Evolutionary conservation across 2,113 vertebrate genomes (phyloP).

Genomic region (Emydocephalus ijimae): DNA sequence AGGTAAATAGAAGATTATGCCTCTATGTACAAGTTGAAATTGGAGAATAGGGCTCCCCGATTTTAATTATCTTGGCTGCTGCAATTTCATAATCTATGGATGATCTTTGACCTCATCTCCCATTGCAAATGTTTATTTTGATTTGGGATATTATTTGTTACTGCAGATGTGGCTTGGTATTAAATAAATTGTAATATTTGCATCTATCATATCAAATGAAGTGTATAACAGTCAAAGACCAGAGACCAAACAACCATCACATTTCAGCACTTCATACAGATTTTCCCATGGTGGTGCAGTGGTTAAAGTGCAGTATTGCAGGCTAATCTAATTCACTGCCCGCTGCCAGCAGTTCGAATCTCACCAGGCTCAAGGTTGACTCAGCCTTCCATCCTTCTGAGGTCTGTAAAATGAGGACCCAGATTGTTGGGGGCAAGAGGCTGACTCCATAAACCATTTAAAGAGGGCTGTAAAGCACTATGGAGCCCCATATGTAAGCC

Average conservation of each 20-base stretch:
- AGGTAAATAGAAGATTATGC: slow-evolving; percentile 54
- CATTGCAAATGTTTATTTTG: slow-evolving; percentile 10
- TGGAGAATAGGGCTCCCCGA: not conserved
- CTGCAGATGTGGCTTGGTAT: not conserved
- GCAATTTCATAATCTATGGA: slow-evolving; percentile 18
- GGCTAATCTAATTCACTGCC: too few species aligned
- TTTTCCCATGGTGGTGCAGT: too few species aligned
- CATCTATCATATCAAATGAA: not conserved
- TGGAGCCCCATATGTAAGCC: too few species aligned
- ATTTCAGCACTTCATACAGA: too few species aligned
- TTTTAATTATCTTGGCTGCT: slow-evolving; percentile 37
- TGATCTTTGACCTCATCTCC: slow-evolving; percentile 30
- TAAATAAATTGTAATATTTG: not conserved
- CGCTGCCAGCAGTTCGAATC: too few species aligned
- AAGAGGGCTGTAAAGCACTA: too few species aligned
- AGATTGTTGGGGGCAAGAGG: too few species aligned
- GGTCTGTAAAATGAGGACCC: too few species aligned
- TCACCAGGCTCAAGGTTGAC: too few species aligned
- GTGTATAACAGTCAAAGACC: not conserved
- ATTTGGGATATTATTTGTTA: slow-evolving; percentile 19
- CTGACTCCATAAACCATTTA: too few species aligned
- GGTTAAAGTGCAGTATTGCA: too few species aligned
- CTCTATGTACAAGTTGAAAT: slow-evolving; percentile 27
- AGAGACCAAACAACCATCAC: not conserved
- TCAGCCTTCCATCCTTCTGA: too few species aligned